Percentiles rank a stretch among this genome's conserved stretches.
Conservation (phyloP, 2,888 invertebrate species). For the Parnassius apollo region DNA sequence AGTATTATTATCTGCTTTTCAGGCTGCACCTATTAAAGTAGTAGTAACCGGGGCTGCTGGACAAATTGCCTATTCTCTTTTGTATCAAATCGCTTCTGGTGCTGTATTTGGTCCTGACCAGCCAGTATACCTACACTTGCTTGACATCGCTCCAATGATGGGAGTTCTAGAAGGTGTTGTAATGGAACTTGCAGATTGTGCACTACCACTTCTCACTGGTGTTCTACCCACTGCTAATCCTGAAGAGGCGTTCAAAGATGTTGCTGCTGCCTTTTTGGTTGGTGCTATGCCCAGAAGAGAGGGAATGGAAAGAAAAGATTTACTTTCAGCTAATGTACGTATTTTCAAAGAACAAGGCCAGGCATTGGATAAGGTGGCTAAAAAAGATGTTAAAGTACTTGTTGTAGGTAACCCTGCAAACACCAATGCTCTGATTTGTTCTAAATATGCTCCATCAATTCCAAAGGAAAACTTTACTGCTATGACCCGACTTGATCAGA, state of each 20-base stretch:
- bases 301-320: conserved; percentile 99
- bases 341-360: conserved; percentile 99
- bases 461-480: conserved; percentile 98
- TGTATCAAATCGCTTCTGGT: conserved; percentile 97
- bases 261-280: conserved; percentile 97
- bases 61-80: conserved; percentile 98
- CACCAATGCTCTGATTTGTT: conserved; percentile 97
- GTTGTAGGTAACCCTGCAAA: conserved; percentile 99
- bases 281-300: conserved; percentile 98
- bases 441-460: conserved; percentile 97
- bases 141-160: conserved; percentile 98
- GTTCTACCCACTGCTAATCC: conserved; percentile 94
- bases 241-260: conserved; percentile 95
- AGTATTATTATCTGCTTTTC: conserved; percentile 38
- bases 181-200: conserved; percentile 98
- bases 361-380: conserved; percentile 94
- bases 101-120: conserved; percentile 96
- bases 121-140: conserved; percentile 91
- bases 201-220: conserved; percentile 91
- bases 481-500: conserved; percentile 99
- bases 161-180: conserved; percentile 98
- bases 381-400: conserved; percentile 95
- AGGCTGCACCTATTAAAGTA: conserved; percentile 93
- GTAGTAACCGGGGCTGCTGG: conserved; percentile 99
- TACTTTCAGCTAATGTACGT: conserved; percentile 97